Percentiles rank a stretch among this genome's conserved stretches.
Conservation (phyloP, 2,888 invertebrate genomes). For the Chloroclysta siterata region DNA sequence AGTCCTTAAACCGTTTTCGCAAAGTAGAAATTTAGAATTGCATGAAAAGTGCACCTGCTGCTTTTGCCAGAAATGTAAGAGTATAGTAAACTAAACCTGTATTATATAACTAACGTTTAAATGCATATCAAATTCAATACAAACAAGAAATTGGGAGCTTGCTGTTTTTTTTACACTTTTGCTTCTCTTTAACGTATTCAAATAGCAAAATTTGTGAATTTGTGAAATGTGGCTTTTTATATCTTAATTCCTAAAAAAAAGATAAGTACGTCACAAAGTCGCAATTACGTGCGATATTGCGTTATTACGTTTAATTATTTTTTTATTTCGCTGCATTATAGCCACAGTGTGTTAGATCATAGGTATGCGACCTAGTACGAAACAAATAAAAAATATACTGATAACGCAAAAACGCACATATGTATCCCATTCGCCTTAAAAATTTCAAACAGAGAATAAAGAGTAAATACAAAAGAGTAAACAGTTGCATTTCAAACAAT, state of each 20-base stretch:
- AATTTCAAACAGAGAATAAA: too few relatives aligned
- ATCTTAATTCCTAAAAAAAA: too few relatives aligned
- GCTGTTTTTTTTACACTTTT: constrained; percentile 26
- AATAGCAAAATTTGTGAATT: constrained; percentile 8
- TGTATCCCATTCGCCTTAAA: too few relatives aligned
- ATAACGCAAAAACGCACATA: background rate
- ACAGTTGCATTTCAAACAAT: constrained; percentile 33
- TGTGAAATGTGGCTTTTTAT: constrained; percentile 30
- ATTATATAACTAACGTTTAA: background rate
- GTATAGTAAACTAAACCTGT: background rate
- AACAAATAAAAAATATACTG: background rate
- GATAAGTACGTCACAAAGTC: background rate
- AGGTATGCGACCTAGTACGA: background rate
- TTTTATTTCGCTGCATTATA: too few relatives aligned
- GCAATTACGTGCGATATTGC: too few relatives aligned
- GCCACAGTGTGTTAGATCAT: background rate
- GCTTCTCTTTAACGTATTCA: constrained; percentile 28
- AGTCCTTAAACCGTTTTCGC: constrained; percentile 26
- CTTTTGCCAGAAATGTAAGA: constrained; percentile 20
- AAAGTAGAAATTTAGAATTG: constrained; percentile 31
- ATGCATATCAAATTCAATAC: constrained; percentile 24
- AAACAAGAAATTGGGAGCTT: constrained; percentile 31
- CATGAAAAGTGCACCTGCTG: constrained; percentile 30
- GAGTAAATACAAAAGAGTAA: constrained; percentile 10
- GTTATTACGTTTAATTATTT: too few relatives aligned